Base-by-base conservation (phyloP, 2,113 vertebrate species). In the Cichladusa arquata region DNA sequence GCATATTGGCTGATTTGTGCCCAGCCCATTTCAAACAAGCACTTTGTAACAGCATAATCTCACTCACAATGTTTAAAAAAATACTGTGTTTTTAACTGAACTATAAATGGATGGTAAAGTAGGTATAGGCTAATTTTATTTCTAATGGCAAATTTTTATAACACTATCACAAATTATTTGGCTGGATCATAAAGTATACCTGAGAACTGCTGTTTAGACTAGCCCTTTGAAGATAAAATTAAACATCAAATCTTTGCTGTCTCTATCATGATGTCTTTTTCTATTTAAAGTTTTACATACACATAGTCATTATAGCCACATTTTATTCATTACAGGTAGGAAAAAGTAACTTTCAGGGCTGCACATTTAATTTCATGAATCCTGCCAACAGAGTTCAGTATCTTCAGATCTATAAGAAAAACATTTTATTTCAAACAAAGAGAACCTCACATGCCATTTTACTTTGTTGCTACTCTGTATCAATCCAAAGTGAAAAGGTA, bases 371-470 rank as follows among this genome's bases (percentile, higher is more conserved):
- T 86, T 66, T 47, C 6, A 62, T 4, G 11, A n/a, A 70, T 86
- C 16, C 51, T 67, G 48, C 15, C 33, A 67, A 74, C 0, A 1
- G 23, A 78, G 17, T 15, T 91, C 34, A 50, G 28, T 38, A 71
- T 67, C 65, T 64, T 79, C 19, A 60, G 8, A 64, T 29, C 45
- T 64, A 38, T 16, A n/a, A 79, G 82, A 19, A 44, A 82, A 93
- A 74, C 5, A 45, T 38, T 64, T 62, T 81, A 19, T 76, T 82
- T 69, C 20, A 76, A 90, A 57, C 5, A 62, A 81, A 54, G 82
- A 40, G 31, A 56, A 5, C 1, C 14, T 58, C 15, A 60, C 0
- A 1, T 8, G 36, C 38, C 5, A 3, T 79, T 92, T 51, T 78
- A 50, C 23, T 66, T 57, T 48, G 25, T n/a, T 79, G 60, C 14